Base-by-base conservation (phyloP, 2,113 vertebrate species). In the Xyliphius kryptos region DNA sequence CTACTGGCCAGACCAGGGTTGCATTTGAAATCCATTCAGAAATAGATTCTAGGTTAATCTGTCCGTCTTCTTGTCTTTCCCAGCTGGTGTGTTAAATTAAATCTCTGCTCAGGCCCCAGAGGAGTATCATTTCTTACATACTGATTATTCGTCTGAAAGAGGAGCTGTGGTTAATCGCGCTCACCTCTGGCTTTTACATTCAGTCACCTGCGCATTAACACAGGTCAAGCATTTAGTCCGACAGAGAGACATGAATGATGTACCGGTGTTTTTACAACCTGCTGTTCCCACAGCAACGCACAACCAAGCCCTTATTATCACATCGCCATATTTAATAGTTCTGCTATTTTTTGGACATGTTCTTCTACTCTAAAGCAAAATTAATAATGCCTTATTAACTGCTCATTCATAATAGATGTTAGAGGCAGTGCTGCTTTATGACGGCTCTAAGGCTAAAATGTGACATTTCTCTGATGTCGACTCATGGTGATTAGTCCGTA, bases 371-470 rank as follows among this genome's bases (percentile, higher is more conserved):
- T 15, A 66, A 64, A 72, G 63, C 70, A 72, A 68, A 72, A 67
- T 55, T 68, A 59, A 10, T 44, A 5, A 58, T 72, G 60, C 56
- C 63, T 72, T 63, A 67, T 72, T 72, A 60, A 72, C 10, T 36
- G 47, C 50, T 68, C 56, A 64, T 64, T 41, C 46, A 72, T 64
- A 64, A 72, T 64, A 50, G 51, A 72, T 68, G n/a, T n/a, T 13
- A 54, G 16, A 48, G 53, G 22, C 44, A 50, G 66, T 1, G 49
- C 11, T 37, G 20, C 55, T 63, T 52, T 62, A 22, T 60, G 70
- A 72, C 56, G 56, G 48, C 38, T 63, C 62, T 54, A 50, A 6
- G 46, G 22, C 9, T 36, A 41, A 72, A 61, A 64, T 37, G 62
- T 17, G 11, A 40, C n/a, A n/a, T n/a, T n/a, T n/a, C 17, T 53